Conservation (phyloP, 1,140 invertebrate genomes). For the Andrena cerasifolii region DNA sequence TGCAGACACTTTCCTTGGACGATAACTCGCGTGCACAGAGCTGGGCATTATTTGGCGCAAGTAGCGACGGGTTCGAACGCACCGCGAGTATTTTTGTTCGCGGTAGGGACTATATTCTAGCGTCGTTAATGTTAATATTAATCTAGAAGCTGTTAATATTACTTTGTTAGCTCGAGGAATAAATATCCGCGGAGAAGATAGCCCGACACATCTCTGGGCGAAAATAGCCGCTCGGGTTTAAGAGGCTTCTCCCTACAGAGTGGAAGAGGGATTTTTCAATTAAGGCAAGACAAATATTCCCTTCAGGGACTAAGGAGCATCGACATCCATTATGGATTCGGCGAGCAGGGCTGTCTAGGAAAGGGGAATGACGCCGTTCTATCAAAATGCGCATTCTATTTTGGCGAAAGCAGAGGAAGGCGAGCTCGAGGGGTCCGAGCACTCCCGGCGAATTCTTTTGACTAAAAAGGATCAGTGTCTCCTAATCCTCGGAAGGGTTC, state of each 20-base stretch:
- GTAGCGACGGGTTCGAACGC: no score
- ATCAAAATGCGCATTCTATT: constrained; percentile 44
- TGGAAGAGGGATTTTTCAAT: constrained; percentile 27
- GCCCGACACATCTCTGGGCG: background rate
- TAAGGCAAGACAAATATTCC: constrained; percentile 16
- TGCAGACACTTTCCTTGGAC: no score
- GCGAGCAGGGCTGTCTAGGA: background rate
- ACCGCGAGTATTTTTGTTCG: no score
- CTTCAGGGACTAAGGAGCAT: background rate
- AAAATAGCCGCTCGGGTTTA: constrained; percentile 5
- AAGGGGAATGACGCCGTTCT: constrained; percentile 3
- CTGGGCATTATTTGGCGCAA: no score
- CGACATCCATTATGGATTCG: constrained; percentile 37
- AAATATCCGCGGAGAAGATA: no score
- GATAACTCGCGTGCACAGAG: no score
- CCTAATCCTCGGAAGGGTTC: constrained; percentile 17
- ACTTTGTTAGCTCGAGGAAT: background rate
- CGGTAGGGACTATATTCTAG: no score
- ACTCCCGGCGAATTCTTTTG: background rate
- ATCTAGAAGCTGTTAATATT: no score
- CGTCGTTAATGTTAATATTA: no score
- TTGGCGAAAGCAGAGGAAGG: background rate
- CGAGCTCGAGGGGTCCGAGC: background rate
- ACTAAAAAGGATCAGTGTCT: background rate
- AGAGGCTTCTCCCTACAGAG: background rate